Evolutionary conservation across 2,888 invertebrate genomes (phyloP).

Genomic region (Shargacucullia verbasci): DNA sequence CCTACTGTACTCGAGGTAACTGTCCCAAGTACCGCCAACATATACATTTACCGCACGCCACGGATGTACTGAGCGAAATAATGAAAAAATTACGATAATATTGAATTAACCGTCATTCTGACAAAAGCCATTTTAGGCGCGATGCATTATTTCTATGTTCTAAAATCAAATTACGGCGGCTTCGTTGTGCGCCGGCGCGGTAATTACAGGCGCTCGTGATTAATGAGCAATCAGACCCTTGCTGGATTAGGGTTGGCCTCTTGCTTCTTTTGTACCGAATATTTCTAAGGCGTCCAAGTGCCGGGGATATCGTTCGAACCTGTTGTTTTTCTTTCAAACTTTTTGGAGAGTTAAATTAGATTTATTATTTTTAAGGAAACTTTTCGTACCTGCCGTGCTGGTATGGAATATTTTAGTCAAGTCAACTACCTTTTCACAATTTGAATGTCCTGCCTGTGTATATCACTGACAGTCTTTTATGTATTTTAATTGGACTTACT

Average conservation of each 20-base stretch:
- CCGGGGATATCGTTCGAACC: constrained; percentile 49
- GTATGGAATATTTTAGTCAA: constrained; percentile 29
- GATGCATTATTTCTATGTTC: constrained; percentile 77
- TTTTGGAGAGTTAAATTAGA: constrained; percentile 63
- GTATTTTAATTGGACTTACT: constrained; percentile 19
- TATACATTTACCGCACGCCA: too few species aligned
- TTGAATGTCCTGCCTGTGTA: constrained; percentile 10
- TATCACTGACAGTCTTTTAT: constrained; percentile 5
- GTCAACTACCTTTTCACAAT: constrained; percentile 35
- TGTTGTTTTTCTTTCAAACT: constrained; percentile 59
- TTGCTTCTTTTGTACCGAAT: constrained; percentile 62
- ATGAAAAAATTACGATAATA: constrained; percentile 42
- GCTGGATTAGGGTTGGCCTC: constrained; percentile 69
- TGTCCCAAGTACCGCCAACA: too few species aligned
- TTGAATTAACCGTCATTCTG: constrained; percentile 49
- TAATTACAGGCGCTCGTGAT: constrained; percentile 85
- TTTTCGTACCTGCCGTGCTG: constrained; percentile 44
- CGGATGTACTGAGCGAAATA: constrained; percentile 10
- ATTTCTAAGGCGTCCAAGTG: constrained; percentile 58
- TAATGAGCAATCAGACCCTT: constrained; percentile 85
- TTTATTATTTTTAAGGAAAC: constrained; percentile 58
- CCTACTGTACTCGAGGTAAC: too few species aligned
- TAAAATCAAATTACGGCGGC: constrained; percentile 80
- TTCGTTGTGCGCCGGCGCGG: constrained; percentile 74
- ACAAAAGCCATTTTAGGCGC: constrained; percentile 59